Base-by-base conservation (phyloP, 2,797 vertebrate species). In the Enteromius paludinosus region DNA sequence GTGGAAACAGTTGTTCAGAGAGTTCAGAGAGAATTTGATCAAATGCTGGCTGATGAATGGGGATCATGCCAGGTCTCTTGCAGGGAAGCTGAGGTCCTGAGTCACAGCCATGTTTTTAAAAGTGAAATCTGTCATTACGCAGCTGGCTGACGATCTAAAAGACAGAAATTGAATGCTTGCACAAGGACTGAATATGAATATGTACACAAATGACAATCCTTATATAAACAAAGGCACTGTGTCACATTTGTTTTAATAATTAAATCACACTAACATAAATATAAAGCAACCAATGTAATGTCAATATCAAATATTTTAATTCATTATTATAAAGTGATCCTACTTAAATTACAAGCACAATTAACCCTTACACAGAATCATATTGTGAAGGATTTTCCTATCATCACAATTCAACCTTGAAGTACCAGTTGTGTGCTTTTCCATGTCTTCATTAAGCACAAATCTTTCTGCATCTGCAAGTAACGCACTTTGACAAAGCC, bases 1-100 rank as follows among this genome's bases (percentile, higher is more conserved):
- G 49, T 47, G 62, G 28, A 69, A 25, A 79, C 78, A 14, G 64
- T 85, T 82, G 28, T 25, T 41, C 87, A 88, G 89, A 79, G 74
- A 79, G 28, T 25, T 41, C 87, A 88, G 89, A 79, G 74, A 79
- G 87, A 89, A 90, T 94, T 90, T 87, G 83, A 91, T 92, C 86
- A 90, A 89, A 93, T 90, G 86, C 83, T 78, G 76, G 80, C 86
- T 89, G 86, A 90, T 78, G 30, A 84, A 83, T 85, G 72, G 81
- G 49, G 81, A 68, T 68, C 25, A 56, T 43, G 69, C 49, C 47
- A 86, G 69, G 78, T 2, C 76, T 30, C 18, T 77, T 82, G 20
- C 56, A 3, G 30, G 14, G 45, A 47, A 80, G 64, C 65, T 61
- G 56, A 69, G 45, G 62, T 68, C 23, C 56, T 28, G 62, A 33